These are phyloP conservation scores for Yoshiicerus persimilis DNA, from an alignment of 1,140 invertebrate species.

Conservation along the genomic window DNA sequence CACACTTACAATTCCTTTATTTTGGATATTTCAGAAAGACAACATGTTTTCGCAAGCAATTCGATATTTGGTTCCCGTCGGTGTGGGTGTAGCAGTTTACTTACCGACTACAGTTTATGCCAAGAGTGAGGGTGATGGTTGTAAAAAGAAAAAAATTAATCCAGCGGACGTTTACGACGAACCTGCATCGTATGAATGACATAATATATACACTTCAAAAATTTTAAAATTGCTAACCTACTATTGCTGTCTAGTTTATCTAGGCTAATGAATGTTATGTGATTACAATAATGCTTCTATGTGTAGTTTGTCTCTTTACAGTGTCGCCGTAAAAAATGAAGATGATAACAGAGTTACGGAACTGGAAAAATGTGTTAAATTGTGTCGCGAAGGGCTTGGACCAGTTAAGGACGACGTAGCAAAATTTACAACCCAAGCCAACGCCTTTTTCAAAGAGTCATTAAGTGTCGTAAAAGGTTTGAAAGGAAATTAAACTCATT, in stretches of 20 bases:
- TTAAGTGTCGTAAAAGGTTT: background rate
- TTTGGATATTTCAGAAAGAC: background rate
- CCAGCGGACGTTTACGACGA: background rate
- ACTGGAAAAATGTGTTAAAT: slow-evolving; percentile 28
- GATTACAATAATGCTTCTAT: background rate
- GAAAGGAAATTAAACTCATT: background rate
- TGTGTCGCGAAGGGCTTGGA: slow-evolving; percentile 20
- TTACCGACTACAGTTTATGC: slow-evolving; percentile 1
- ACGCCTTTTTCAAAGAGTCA: background rate
- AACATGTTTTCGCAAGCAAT: slow-evolving; percentile 13
- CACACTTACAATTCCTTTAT: background rate
- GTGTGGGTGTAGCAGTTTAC: background rate
- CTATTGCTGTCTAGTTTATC: too few relatives aligned
- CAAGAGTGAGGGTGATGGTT: background rate
- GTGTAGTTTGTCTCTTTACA: background rate
- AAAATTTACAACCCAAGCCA: background rate
- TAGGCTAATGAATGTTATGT: background rate
- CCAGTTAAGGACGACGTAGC: background rate
- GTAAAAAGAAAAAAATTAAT: background rate
- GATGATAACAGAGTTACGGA: background rate
- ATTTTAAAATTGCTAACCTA: too few relatives aligned
- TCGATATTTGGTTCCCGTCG: slow-evolving; percentile 22
- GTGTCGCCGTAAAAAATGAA: background rate
- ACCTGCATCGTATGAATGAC: background rate
- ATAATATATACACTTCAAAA: background rate